Base-by-base conservation (phyloP, 2,888 invertebrate species). In the Brachycybe producta region DNA sequence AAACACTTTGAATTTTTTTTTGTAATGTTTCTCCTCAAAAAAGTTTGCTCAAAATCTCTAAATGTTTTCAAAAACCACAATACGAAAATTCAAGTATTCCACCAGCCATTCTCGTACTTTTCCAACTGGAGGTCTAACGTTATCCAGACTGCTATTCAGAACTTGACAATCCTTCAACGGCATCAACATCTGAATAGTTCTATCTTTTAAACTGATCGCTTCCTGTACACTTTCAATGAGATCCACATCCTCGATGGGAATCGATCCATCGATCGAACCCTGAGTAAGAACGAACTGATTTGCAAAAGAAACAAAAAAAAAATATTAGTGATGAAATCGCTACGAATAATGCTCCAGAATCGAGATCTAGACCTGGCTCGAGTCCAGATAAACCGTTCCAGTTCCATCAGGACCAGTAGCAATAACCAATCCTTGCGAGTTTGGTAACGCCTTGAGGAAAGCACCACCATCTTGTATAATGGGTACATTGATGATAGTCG, bases 51-150 rank as follows among this genome's bases (percentile, higher is more conserved):
- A n/a, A n/a, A n/a, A n/a, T n/a, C n/a, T n/a, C n/a, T n/a, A n/a
- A n/a, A n/a, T n/a, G n/a, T n/a, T n/a, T n/a, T n/a, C n/a, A 8
- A 11, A 42, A 42, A 42, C 11, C 26, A 19, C 17, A 38, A 38
- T 38, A 8, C 11, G 19, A 38, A 38, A 13, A 21, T 32, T 32
- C 11, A n/a, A 11, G n/a, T 32, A 35, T 43, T n/a, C 19, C 42
- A 13, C 8, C 4, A 2, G 11, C 30, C 15, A 30, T 32, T 11
- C 35, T 38, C n/a, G n/a, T n/a, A 56, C 57, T 38, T 63, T 59
- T 43, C 58, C 57, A 28, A 58, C 56, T 23, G 61, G 59, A n/a
- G 60, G 59, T 38, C 44, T 39, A 48, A 57, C 38, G 2, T 11
- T 35, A 30, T 27, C 30, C 4, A 38, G 11, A 27, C 17, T 46